Evolutionary conservation across 2,888 invertebrate species (phyloP).

Genomic region (Pollenia griseotomentosa): DNA sequence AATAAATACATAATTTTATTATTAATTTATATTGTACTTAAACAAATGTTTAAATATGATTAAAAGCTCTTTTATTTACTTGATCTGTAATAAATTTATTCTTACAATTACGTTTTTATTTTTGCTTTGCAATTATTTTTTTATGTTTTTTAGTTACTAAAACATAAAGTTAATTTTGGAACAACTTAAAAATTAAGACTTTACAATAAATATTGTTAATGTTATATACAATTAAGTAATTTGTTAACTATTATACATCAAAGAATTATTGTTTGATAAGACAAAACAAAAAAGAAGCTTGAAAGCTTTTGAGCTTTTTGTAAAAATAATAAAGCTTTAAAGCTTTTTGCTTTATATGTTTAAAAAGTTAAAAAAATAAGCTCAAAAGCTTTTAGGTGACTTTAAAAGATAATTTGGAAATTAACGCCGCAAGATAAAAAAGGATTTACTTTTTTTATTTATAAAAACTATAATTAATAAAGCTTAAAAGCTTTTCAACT

Average conservation of each 20-base stretch:
- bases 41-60: constrained; percentile 58
- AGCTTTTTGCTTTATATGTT: background rate
- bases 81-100: background rate
- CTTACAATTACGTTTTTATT: constrained; percentile 14
- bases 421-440: too few relatives aligned
- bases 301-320: background rate
- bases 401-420: too few relatives aligned
- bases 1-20: constrained; percentile 27
- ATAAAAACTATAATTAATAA: too few relatives aligned
- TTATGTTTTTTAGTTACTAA: constrained; percentile 6
- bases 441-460: too few relatives aligned
- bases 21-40: constrained; percentile 8
- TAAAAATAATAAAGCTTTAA: constrained; percentile 2
- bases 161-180: background rate
- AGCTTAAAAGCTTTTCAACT: background rate
- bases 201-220: background rate
- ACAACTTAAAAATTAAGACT: background rate
- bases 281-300: too few relatives aligned
- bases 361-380: background rate
- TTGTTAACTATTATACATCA: constrained; percentile 63
- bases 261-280: background rate
- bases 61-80: constrained; percentile 67
- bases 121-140: constrained; percentile 50
- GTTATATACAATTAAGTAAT: constrained; percentile 64
- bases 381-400: too few relatives aligned